phyloP scores from a whole-genome alignment of 2,797 vertebrate genomes.

The Spatula versicolor region DNA sequence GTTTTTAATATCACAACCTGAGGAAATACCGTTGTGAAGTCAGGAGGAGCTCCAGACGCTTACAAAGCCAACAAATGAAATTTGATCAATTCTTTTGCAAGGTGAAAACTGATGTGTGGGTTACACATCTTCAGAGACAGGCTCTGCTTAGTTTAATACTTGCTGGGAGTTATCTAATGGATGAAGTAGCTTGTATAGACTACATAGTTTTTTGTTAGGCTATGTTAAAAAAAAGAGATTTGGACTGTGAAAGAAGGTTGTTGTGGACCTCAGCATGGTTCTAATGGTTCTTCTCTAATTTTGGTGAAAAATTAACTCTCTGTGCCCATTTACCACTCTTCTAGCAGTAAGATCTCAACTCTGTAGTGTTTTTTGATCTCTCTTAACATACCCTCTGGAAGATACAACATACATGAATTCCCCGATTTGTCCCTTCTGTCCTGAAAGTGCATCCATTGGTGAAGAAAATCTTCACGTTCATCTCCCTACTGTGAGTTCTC shows the following conservation, averaged over 20 bases:
- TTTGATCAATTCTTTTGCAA: not conserved
- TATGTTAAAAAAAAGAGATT: not conserved
- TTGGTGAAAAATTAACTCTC: not conserved
- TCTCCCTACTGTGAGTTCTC: not conserved
- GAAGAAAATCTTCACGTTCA: not conserved
- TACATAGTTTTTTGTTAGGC: not conserved
- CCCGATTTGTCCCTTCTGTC: not conserved
- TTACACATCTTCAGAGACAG: not conserved
- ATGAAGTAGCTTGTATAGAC: not conserved
- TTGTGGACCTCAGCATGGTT: not conserved
- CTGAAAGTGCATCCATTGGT: not conserved
- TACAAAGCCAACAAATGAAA: not conserved
- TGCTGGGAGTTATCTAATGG: not conserved
- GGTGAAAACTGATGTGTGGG: not conserved
- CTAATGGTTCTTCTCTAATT: not conserved
- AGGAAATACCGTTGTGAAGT: not conserved
- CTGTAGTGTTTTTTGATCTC: not conserved
- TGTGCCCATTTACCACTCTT: not conserved
- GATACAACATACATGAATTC: accelerated
- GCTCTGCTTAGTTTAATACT: not conserved
- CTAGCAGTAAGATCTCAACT: not conserved
- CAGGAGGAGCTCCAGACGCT: not conserved
- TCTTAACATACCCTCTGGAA: not conserved
- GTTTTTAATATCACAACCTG: not conserved
- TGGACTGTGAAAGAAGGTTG: not conserved